Evolutionary conservation across 2,888 invertebrate genomes (phyloP).

Genomic region (Digitonthophagus gazella): DNA sequence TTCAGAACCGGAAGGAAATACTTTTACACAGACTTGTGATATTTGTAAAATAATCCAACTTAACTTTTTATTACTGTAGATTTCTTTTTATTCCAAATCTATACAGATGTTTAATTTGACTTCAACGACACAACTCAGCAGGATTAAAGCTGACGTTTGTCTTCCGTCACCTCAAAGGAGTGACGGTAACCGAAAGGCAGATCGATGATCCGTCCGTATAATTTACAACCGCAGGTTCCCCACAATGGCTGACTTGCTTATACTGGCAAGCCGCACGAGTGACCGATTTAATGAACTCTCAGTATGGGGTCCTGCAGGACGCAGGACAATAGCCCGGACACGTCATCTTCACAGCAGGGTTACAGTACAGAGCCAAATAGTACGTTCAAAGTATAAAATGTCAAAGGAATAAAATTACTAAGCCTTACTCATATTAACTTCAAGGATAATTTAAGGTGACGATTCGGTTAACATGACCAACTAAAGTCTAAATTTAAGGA

Average conservation of each 20-base stretch:
- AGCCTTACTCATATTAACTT: neutral
- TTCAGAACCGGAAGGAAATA: neutral
- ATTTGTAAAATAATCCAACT: too few species aligned
- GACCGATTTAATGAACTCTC: neutral
- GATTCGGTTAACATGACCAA: neutral
- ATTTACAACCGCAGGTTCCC: neutral
- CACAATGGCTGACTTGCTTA: neutral
- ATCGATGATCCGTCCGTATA: neutral
- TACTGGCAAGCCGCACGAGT: neutral
- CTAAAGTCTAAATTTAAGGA: neutral
- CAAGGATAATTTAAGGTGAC: neutral
- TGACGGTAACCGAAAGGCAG: neutral
- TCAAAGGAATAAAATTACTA: neutral
- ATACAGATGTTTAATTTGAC: too few species aligned
- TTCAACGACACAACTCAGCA: too few species aligned
- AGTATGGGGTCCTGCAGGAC: neutral
- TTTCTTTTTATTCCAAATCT: too few species aligned
- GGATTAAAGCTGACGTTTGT: slow-evolving; percentile 6
- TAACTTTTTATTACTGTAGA: too few species aligned
- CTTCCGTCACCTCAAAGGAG: neutral
- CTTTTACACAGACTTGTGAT: too few species aligned
- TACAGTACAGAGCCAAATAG: neutral
- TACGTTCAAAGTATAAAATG: neutral
- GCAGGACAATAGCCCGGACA: neutral
- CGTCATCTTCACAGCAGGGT: neutral